Evolutionary conservation across 2,797 vertebrate species (phyloP).

Genomic region (Podarcis siculus): DNA sequence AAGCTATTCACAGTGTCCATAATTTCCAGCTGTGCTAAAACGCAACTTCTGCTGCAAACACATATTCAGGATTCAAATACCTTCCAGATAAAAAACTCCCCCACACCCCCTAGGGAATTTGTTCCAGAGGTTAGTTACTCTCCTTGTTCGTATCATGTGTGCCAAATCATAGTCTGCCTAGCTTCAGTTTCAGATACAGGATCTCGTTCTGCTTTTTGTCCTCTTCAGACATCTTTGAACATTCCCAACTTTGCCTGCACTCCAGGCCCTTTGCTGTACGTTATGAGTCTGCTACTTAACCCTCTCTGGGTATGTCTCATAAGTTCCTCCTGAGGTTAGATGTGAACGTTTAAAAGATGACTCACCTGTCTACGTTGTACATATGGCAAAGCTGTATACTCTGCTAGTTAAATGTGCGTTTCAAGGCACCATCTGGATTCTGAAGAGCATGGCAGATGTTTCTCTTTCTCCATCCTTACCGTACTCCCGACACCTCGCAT

Average conservation of each 20-base stretch:
- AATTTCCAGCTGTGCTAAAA: conserved; percentile 18
- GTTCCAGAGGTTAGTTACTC: conserved; percentile 7
- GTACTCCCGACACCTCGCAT: not conserved
- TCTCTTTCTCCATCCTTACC: not conserved
- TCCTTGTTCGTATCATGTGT: not conserved
- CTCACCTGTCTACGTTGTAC: conserved; percentile 14
- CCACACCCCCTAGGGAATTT: conserved; percentile 1
- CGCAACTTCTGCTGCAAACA: not conserved
- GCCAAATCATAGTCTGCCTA: conserved; percentile 5
- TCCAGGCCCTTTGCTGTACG: not conserved
- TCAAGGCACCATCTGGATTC: conserved; percentile 7
- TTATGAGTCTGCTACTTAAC: not conserved
- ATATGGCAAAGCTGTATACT: conserved; percentile 4
- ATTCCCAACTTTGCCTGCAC: not conserved
- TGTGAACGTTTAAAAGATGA: not conserved
- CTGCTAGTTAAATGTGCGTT: not conserved
- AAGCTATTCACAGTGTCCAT: not conserved
- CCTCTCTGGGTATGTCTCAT: not conserved
- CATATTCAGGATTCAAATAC: conserved; percentile 3
- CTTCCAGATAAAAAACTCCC: conserved; percentile 19
- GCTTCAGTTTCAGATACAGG: conserved; percentile 15
- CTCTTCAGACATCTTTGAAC: not conserved
- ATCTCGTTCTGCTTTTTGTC: conserved; percentile 17
- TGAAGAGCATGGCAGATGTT: not conserved
- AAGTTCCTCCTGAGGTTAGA: not conserved